Evolutionary conservation across 2,113 vertebrate species (phyloP).

Genomic region (Peucedramus taeniatus): DNA sequence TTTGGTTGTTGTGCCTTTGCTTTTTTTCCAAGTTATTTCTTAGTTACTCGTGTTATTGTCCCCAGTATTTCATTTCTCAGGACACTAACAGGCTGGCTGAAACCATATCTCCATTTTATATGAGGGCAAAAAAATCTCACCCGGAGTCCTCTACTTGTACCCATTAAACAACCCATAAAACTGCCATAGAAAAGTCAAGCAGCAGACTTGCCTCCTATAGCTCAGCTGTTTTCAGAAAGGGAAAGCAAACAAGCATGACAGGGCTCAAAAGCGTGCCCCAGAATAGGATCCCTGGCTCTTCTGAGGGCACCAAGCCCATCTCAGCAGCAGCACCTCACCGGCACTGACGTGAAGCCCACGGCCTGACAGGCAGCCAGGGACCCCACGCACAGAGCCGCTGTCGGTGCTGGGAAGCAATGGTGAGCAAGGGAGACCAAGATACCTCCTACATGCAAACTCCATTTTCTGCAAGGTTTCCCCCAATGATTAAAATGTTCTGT

Average conservation of each 20-base stretch:
- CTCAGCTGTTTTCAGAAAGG: neutral
- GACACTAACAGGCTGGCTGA: neutral
- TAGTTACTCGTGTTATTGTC: neutral
- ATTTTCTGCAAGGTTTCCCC: slow-evolving; percentile 80
- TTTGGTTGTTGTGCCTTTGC: neutral
- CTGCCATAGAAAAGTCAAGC: neutral
- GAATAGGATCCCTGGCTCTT: neutral
- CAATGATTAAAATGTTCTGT: slow-evolving; percentile 91
- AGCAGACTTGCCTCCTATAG: neutral
- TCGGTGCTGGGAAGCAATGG: slow-evolving; percentile 60
- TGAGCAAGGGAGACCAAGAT: slow-evolving; percentile 71
- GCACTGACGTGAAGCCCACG: neutral
- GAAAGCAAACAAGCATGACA: neutral
- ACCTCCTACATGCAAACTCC: slow-evolving; percentile 67
- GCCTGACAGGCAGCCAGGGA: neutral
- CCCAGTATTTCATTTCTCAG: neutral
- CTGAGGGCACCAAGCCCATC: neutral
- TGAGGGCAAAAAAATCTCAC: neutral
- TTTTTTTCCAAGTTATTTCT: neutral
- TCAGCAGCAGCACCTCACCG: neutral
- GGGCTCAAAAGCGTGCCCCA: neutral
- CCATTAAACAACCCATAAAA: neutral
- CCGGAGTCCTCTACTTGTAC: neutral
- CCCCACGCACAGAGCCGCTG: neutral
- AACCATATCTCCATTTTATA: neutral